Percentiles rank a stretch among this genome's conserved stretches.
These are phyloP conservation scores for Erythrolamprus reginae DNA, from an alignment of 2,113 vertebrate genomes.

Conservation along the genomic window DNA sequence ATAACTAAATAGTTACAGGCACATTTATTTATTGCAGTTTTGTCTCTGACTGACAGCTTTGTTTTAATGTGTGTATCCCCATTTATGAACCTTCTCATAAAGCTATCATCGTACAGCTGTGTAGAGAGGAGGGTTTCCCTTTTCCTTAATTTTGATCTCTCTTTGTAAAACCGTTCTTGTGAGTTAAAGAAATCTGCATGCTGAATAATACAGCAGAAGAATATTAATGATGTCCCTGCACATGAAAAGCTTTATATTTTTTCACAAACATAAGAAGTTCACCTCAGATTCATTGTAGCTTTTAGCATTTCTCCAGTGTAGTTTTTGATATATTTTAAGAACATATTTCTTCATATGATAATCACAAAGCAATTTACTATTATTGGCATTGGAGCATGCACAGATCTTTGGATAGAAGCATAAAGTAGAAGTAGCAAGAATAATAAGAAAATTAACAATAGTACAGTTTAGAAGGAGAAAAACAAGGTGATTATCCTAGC, in stretches of 20 bases:
- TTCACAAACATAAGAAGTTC: slow-evolving; percentile 38
- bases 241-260: slow-evolving; percentile 10
- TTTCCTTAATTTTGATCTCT: slow-evolving; percentile 43
- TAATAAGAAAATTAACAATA: neutral
- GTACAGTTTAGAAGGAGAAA: neutral
- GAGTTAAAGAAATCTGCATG: slow-evolving; percentile 56
- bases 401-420: neutral
- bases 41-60: neutral
- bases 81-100: slow-evolving; percentile 45
- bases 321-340: neutral
- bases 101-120: slow-evolving; percentile 29
- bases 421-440: neutral
- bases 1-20: slow-evolving; percentile 45
- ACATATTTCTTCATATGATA: neutral
- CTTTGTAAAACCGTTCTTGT: slow-evolving; percentile 46
- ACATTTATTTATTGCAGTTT: slow-evolving; percentile 2
- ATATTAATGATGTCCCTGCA: slow-evolving; percentile 49
- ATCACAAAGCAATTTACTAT: neutral
- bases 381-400: neutral
- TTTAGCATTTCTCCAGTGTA: slow-evolving; percentile 4
- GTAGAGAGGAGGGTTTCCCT: slow-evolving; percentile 37
- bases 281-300: neutral
- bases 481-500: neutral
- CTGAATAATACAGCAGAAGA: slow-evolving; percentile 43
- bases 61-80: neutral